Evolutionary conservation across 2,888 invertebrate genomes (phyloP).

Genomic region (Lasius platythorax): DNA sequence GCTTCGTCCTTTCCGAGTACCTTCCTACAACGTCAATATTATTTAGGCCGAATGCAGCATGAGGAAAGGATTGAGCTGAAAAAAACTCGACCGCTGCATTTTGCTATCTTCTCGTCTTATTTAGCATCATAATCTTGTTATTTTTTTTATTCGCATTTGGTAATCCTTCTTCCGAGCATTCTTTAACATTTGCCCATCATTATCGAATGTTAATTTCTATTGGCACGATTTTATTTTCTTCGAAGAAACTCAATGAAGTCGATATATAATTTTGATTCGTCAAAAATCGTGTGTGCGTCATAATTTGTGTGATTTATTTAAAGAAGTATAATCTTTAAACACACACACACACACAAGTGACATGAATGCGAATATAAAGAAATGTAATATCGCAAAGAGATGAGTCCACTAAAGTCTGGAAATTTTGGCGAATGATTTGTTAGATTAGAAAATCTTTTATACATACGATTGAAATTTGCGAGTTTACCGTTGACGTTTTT

Average conservation of each 20-base stretch:
- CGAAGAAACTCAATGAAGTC: not conserved
- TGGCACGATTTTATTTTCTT: not conserved
- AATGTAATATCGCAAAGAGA: not conserved
- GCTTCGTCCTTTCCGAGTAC: constrained; percentile 72
- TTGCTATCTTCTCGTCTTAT: not conserved
- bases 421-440: not conserved
- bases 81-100: constrained; percentile 25
- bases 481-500: not conserved
- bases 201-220: constrained; percentile 2
- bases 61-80: constrained; percentile 42
- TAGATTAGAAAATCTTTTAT: constrained; percentile 12
- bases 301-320: not conserved
- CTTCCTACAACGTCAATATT: constrained; percentile 38
- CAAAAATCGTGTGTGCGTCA: not conserved
- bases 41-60: constrained; percentile 68
- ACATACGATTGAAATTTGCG: not conserved
- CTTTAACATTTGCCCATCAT: not conserved
- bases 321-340: not conserved
- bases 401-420: not conserved
- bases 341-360: not conserved
- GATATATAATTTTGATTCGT: not conserved
- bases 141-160: not conserved
- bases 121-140: not conserved
- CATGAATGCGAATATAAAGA: not conserved
- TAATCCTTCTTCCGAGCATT: constrained; percentile 7